These are phyloP conservation scores for Lycia hirtaria DNA, from an alignment of 2,888 invertebrate genomes.

Conservation along the genomic window DNA sequence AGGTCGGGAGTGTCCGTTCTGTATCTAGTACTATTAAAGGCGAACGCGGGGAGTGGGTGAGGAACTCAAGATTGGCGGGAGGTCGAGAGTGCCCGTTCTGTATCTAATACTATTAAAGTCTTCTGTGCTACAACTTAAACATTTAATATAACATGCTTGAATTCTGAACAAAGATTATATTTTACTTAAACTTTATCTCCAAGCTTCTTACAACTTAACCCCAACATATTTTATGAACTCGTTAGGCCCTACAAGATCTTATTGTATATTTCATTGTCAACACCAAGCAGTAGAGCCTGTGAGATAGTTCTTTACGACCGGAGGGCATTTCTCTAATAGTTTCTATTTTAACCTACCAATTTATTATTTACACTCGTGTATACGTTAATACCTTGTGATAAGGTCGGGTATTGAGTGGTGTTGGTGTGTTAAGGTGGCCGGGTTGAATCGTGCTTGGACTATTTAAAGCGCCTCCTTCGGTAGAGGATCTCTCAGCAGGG, in stretches of 20 bases:
- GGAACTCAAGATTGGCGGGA: too few relatives aligned
- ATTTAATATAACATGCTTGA: background rate
- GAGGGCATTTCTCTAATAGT: conserved; percentile 74
- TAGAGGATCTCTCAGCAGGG: conserved; percentile 77
- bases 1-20: too few relatives aligned
- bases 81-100: too few relatives aligned
- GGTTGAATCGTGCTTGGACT: conserved; percentile 76
- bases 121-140: background rate
- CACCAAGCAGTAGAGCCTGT: conserved; percentile 64
- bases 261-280: conserved; percentile 72
- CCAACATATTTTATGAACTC: conserved; percentile 29
- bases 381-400: conserved; percentile 42
- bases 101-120: too few relatives aligned
- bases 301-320: conserved; percentile 69
- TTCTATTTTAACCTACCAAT: conserved; percentile 59
- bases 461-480: conserved; percentile 76
- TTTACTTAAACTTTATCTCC: background rate
- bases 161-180: background rate
- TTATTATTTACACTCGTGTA: conserved; percentile 35
- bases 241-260: conserved; percentile 32
- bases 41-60: too few relatives aligned
- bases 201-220: conserved; percentile 8
- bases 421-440: conserved; percentile 43
- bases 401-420: conserved; percentile 40
- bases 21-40: too few relatives aligned